Evolutionary conservation across 2,113 vertebrate genomes (phyloP).

Genomic region (Vidua macroura): DNA sequence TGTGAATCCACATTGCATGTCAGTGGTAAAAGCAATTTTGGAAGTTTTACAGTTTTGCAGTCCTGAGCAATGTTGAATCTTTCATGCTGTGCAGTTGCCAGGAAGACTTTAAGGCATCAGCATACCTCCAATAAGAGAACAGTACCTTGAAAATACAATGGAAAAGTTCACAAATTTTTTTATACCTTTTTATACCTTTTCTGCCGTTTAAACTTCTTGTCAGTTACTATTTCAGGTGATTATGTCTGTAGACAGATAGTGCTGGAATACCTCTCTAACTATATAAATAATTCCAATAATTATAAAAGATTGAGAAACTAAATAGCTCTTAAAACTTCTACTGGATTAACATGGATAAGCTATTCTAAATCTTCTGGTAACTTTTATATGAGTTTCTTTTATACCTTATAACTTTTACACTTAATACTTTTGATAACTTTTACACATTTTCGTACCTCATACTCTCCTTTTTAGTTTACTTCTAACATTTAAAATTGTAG

Average conservation of each 20-base stretch:
- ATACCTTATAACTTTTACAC: not conserved
- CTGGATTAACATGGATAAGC: not conserved
- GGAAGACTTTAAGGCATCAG: not conserved
- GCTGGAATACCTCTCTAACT: not conserved
- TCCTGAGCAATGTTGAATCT: not conserved
- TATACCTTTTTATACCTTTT: not conserved
- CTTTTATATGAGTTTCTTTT: not conserved
- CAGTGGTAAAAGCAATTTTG: not conserved
- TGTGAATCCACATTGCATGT: not conserved
- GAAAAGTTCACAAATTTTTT: not conserved
- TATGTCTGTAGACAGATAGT: not conserved
- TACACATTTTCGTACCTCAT: not conserved
- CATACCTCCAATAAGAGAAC: not conserved
- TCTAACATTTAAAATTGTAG: not conserved
- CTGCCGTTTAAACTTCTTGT: not conserved
- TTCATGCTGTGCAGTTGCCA: not conserved
- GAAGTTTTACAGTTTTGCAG: not conserved
- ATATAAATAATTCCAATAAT: not conserved
- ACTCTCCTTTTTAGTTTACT: not conserved
- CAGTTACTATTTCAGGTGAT: not conserved
- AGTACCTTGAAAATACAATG: not conserved
- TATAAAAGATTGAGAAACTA: not conserved
- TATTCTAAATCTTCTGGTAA: not conserved
- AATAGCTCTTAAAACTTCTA: not conserved
- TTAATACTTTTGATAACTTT: not conserved